Evolutionary conservation across 2,888 invertebrate species (phyloP), one percentile per base, ranked within the genome.

Genomic region (Hirtodrosophila duncani): DNA sequence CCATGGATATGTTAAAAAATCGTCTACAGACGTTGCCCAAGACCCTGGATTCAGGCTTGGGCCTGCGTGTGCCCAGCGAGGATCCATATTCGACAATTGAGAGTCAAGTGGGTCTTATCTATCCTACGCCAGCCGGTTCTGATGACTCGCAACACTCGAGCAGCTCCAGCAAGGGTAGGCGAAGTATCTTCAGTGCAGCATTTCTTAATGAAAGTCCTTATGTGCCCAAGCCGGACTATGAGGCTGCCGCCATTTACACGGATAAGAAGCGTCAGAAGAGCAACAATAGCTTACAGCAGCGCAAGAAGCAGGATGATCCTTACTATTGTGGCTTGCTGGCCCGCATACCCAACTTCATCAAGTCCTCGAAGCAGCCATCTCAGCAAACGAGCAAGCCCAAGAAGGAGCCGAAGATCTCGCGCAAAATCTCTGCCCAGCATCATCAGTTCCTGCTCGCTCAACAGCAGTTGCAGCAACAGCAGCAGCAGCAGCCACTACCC

Each of bases 1-100:
- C 94, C 66, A 88, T 94, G 83, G 93, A 93, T 81, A 92, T 92
- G 91, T 88, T 94, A 65, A 92, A 91, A 84, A 90, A 91, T 61
- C 91, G 91, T 84, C 85, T 92, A 55, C 91, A 91, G 48, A 52
- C 83, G 21, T 49, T 85, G 52, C 91, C 91, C 81, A 85, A 85
- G 44, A 82, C 78, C 9, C 14, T 85, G 48, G 85, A 85, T 63
- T 77, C 78, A n/a, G n/a, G n/a, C 11, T 63, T 83, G 29, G 82
- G 84, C 30, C 64, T 77, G 60, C 83, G 81, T 42, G 71, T 83
- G 9, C 80, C 83, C 57, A 85, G 82, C 57, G 86, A 86, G 55
- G 86, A 86, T 82, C 86, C 86, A 3, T 86, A 86, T 36, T 86
- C 86, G 37, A 86, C 86, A 0, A 86, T 86, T 49, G 86, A 86